These are phyloP conservation scores for Adrianichthys oophorus DNA, from an alignment of 2,797 vertebrate species.

Conservation along the genomic window DNA sequence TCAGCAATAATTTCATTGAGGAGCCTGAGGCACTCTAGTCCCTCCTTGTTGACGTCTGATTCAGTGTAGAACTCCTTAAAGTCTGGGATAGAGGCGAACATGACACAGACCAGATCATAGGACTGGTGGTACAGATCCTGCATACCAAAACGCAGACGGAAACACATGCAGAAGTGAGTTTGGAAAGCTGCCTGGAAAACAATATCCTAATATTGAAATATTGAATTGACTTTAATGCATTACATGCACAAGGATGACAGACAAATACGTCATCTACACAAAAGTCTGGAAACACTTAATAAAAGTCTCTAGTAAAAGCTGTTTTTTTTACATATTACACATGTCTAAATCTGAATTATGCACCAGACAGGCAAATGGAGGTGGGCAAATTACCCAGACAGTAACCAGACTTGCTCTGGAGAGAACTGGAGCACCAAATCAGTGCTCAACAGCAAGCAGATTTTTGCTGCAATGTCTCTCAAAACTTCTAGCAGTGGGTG, in stretches of 20 bases:
- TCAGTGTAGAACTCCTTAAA: conserved; percentile 99
- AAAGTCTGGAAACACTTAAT: neutral
- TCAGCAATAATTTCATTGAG: conserved; percentile 98
- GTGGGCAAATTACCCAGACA: conserved; percentile 5
- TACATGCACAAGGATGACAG: neutral
- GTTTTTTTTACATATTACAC: neutral
- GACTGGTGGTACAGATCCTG: conserved; percentile 98
- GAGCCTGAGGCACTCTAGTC: conserved; percentile 94
- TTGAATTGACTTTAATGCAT: no score
- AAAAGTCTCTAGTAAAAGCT: neutral
- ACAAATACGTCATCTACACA: neutral
- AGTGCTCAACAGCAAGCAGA: conserved; percentile 26
- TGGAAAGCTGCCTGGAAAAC: conserved; percentile 3
- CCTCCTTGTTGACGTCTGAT: conserved; percentile 98
- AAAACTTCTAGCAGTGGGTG: no score
- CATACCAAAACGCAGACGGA: conserved; percentile 41
- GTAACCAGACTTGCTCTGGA: conserved; percentile 5
- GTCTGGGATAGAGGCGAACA: conserved; percentile 98
- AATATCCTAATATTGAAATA: neutral
- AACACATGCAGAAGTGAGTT: conserved; percentile 27
- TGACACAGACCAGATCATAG: conserved; percentile 96
- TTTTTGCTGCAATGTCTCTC: conserved; percentile 15
- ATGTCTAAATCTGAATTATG: neutral
- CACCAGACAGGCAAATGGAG: conserved; percentile 10
- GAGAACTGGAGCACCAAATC: conserved; percentile 12